Evolutionary conservation across 2,113 vertebrate genomes (phyloP).

Genomic region (Chlamydotis undulata): DNA sequence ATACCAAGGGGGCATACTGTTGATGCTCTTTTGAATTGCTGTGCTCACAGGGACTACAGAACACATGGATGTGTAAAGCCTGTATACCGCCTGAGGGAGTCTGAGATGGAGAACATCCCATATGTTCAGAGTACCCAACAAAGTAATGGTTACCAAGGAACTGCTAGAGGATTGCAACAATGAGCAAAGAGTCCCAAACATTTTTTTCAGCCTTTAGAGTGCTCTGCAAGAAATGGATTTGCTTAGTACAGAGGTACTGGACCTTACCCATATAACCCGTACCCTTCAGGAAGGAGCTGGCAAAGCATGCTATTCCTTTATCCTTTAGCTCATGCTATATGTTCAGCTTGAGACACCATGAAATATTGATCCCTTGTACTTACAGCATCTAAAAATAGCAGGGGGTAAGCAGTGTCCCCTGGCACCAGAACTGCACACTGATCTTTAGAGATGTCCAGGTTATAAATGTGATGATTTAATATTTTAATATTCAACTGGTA

Average conservation of each 20-base stretch:
- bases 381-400: background rate
- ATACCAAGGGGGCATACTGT: background rate
- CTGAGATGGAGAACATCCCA: background rate
- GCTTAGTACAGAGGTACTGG: background rate
- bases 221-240: background rate
- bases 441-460: background rate
- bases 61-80: background rate
- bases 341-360: background rate
- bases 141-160: background rate
- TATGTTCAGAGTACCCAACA: background rate
- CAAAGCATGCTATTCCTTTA: background rate
- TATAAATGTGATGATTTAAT: background rate
- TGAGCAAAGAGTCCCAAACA: background rate
- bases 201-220: background rate
- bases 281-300: background rate
- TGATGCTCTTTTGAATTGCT: background rate
- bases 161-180: background rate
- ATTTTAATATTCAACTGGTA: background rate
- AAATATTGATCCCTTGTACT: slow-evolving; percentile 10
- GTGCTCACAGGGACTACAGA: background rate
- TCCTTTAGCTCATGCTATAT: background rate
- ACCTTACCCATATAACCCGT: background rate
- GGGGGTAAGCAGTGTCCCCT: background rate
- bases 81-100: background rate
- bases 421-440: background rate